These are phyloP conservation scores for Micromussa lordhowensis DNA, from an alignment of 92 coral and sea anemone genomes.

Conservation along the genomic window DNA sequence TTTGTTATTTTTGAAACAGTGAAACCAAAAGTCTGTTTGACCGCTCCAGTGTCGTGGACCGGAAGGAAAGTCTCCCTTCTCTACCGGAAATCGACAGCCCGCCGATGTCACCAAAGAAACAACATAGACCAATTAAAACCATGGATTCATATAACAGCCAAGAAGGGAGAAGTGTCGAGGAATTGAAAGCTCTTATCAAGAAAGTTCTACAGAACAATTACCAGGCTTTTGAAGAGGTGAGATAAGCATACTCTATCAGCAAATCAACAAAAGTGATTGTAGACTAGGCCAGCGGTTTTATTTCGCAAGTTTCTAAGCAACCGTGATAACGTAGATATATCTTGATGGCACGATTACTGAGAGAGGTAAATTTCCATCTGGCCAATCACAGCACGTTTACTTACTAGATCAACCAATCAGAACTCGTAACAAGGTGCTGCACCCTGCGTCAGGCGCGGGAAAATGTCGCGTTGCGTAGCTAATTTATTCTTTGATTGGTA, in stretches of 20 bases:
- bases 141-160: constrained; percentile 86
- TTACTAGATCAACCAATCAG: not conserved
- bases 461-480: not conserved
- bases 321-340: not conserved
- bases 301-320: not conserved
- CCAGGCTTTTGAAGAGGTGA: constrained; percentile 90
- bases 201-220: constrained; percentile 67
- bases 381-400: not conserved
- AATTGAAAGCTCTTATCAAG: constrained; percentile 74
- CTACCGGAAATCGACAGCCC: constrained; percentile 76
- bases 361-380: too few relatives aligned
- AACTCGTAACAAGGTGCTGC: not conserved
- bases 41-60: constrained; percentile 79
- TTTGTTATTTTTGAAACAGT: constrained; percentile 40
- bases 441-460: not conserved
- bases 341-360: not conserved
- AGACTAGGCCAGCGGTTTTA: not conserved
- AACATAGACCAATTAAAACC: constrained; percentile 81
- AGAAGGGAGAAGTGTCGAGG: constrained; percentile 93
- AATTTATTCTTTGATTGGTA: too few relatives aligned
- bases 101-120: constrained; percentile 86
- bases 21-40: constrained; percentile 93
- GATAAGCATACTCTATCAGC: not conserved
- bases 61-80: constrained; percentile 66
- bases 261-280: not conserved